phyloP scores from a whole-genome alignment of 2,797 vertebrate species.

The Perodicticus potto region DNA sequence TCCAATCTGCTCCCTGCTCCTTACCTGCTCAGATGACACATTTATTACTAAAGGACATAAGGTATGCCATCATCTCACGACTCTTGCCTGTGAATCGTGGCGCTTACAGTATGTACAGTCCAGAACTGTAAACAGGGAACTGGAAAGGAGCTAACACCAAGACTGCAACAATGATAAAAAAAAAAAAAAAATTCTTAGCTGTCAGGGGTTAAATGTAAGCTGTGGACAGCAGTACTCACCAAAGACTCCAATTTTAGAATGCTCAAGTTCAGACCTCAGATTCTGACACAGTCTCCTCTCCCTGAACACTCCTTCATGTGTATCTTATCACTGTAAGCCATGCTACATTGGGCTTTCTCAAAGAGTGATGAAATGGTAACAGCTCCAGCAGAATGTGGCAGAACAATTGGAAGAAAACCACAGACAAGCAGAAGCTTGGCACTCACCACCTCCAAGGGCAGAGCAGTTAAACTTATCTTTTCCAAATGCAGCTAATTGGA shows the following conservation, averaged over 20 bases:
- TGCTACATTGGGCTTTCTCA: conserved; percentile 11
- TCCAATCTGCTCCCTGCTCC: neutral
- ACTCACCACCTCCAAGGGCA: neutral
- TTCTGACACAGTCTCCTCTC: neutral
- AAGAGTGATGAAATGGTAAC: conserved; percentile 45
- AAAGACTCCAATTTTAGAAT: neutral
- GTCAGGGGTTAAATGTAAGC: neutral
- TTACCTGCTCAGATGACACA: neutral
- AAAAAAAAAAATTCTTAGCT: neutral
- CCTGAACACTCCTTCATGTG: neutral
- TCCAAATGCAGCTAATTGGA: conserved; percentile 67
- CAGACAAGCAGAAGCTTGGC: conserved; percentile 35
- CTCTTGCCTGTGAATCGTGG: neutral
- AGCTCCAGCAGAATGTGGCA: neutral
- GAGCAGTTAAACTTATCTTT: conserved; percentile 32
- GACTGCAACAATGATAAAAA: neutral
- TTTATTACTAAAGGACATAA: neutral
- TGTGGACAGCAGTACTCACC: neutral
- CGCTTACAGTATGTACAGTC: neutral
- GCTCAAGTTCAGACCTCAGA: neutral
- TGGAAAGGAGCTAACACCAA: neutral
- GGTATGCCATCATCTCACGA: neutral
- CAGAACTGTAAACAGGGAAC: neutral
- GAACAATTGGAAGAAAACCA: conserved; percentile 18
- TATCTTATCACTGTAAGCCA: conserved; percentile 52